Conservation (phyloP, 1,140 invertebrate species). For the Maniola jurtina region DNA sequence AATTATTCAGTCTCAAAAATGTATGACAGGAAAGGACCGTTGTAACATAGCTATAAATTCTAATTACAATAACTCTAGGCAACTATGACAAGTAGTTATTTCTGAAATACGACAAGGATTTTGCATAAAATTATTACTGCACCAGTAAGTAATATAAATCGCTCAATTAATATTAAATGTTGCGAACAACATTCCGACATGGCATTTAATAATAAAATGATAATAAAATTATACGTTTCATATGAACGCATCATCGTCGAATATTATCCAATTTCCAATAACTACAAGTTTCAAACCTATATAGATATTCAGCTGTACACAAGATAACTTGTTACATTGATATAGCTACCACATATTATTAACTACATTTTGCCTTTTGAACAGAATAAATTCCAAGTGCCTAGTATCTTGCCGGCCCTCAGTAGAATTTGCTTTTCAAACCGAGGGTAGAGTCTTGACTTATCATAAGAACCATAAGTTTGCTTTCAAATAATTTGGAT, state of each 20-base stretch:
- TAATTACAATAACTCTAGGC: conserved; percentile 1
- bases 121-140: conserved; percentile 21
- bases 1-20: too few relatives aligned
- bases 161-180: conserved; percentile 23
- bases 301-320: too few relatives aligned
- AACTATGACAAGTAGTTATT: not conserved
- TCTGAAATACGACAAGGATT: conserved; percentile 5
- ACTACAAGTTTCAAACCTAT: too few relatives aligned
- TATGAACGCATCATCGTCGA: conserved; percentile 4
- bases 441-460: too few relatives aligned
- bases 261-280: not conserved
- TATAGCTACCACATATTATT: too few relatives aligned
- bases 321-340: too few relatives aligned
- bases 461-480: too few relatives aligned
- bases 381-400: too few relatives aligned
- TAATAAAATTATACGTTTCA: conserved; percentile 8
- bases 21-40: not conserved
- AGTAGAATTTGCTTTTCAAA: too few relatives aligned
- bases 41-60: conserved; percentile 1
- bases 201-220: conserved; percentile 20
- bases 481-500: too few relatives aligned
- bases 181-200: conserved; percentile 28
- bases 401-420: too few relatives aligned
- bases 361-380: too few relatives aligned
- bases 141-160: conserved; percentile 25